Conservation (phyloP, 2,888 invertebrate species). For the Orthosia gothica region DNA sequence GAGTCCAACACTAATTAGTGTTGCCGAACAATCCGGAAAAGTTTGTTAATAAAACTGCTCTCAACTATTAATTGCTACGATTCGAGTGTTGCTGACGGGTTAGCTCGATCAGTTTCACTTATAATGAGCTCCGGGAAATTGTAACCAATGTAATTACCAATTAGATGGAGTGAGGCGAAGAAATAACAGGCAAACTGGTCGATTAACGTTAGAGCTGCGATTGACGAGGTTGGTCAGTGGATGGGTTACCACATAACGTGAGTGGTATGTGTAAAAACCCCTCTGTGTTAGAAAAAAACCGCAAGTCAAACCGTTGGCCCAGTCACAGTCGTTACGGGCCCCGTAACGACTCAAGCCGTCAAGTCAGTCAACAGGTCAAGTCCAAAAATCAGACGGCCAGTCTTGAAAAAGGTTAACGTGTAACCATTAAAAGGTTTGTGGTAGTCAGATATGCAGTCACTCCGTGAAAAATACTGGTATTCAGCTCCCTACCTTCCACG, state of each 20-base stretch:
- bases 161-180: not conserved
- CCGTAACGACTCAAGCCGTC: too few relatives aligned
- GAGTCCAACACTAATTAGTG: slow-evolving; percentile 77
- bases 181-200: slow-evolving; percentile 5
- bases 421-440: too few relatives aligned
- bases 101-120: slow-evolving; percentile 52
- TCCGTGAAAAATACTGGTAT: too few relatives aligned
- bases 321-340: too few relatives aligned
- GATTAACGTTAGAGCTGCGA: not conserved
- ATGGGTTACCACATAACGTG: not conserved
- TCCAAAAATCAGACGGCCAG: too few relatives aligned
- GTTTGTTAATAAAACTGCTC: slow-evolving; percentile 77
- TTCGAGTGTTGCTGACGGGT: slow-evolving; percentile 66
- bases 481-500: too few relatives aligned
- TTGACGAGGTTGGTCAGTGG: not conserved
- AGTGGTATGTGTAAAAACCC: too few relatives aligned
- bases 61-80: slow-evolving; percentile 77
- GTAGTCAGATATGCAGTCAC: too few relatives aligned
- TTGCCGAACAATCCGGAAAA: slow-evolving; percentile 75
- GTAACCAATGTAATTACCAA: slow-evolving; percentile 46
- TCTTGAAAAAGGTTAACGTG: too few relatives aligned
- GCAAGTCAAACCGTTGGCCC: too few relatives aligned
- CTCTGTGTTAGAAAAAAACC: too few relatives aligned
- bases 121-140: slow-evolving; percentile 48
- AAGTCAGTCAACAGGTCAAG: too few relatives aligned